Evolutionary conservation across 2,888 invertebrate species (phyloP).

Genomic region (Hartigia nigra): DNA sequence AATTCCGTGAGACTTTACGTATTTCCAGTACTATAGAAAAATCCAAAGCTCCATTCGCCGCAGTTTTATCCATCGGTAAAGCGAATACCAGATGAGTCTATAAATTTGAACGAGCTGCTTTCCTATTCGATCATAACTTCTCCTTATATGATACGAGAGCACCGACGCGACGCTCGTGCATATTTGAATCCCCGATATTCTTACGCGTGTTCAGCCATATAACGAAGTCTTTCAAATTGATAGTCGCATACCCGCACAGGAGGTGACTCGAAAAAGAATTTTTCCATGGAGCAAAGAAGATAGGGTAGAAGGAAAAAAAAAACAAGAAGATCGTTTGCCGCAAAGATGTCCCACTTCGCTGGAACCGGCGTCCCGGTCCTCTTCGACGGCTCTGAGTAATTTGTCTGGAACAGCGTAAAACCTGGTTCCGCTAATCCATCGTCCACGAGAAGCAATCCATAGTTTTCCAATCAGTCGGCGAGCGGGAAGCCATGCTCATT

Average conservation of each 20-base stretch:
- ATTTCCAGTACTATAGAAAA: background rate
- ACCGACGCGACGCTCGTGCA: background rate
- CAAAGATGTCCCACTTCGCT: background rate
- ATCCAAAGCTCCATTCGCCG: background rate
- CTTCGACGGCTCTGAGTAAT: background rate
- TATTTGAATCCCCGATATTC: background rate
- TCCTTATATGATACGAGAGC: background rate
- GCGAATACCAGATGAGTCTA: slow-evolving; percentile 36
- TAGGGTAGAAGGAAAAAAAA: background rate
- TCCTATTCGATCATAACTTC: slow-evolving; percentile 13
- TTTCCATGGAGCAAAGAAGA: background rate
- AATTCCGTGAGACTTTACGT: background rate
- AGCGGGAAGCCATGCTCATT: slow-evolving; percentile 50
- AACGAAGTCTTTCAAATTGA: background rate
- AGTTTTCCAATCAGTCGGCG: slow-evolving; percentile 57
- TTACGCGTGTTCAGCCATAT: background rate
- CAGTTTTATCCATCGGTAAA: slow-evolving; percentile 35
- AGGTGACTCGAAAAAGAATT: background rate
- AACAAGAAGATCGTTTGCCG: background rate
- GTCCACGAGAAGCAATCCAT: slow-evolving; percentile 55
- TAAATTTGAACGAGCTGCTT: slow-evolving; percentile 36
- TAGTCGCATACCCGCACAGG: background rate
- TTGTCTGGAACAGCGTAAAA: background rate
- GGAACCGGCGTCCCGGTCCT: background rate
- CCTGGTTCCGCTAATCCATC: slow-evolving; percentile 37